Conservation (phyloP, 2,888 invertebrate species). For the Cryptophagus acutangulus region DNA sequence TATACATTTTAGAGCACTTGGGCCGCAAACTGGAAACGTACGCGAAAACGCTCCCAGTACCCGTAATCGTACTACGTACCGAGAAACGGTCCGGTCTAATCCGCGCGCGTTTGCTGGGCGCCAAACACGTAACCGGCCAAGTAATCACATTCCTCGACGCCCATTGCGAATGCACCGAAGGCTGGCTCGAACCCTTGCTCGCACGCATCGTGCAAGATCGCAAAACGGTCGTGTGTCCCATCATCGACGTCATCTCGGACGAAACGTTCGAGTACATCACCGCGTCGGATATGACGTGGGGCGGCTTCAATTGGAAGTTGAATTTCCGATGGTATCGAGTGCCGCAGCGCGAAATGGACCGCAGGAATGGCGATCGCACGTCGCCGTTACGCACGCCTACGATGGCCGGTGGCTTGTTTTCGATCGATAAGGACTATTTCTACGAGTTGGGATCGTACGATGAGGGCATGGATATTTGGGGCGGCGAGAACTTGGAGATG, state of each 20-base stretch:
- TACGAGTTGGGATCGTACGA: slow-evolving; percentile 97
- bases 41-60: slow-evolving; percentile 78
- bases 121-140: slow-evolving; percentile 85
- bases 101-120: slow-evolving; percentile 89
- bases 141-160: slow-evolving; percentile 96
- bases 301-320: slow-evolving; percentile 99
- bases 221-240: slow-evolving; percentile 93
- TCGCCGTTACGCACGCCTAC: slow-evolving; percentile 92
- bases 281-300: slow-evolving; percentile 99
- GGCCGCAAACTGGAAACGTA: slow-evolving; percentile 86
- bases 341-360: slow-evolving; percentile 92
- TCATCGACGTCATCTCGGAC: slow-evolving; percentile 98
- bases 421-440: slow-evolving; percentile 94
- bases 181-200: slow-evolving; percentile 96
- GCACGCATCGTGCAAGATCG: slow-evolving; percentile 88
- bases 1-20: slow-evolving; percentile 66
- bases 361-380: slow-evolving; percentile 88
- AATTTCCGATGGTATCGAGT: slow-evolving; percentile 99
- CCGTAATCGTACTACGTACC: slow-evolving; percentile 83
- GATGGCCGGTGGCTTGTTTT: slow-evolving; percentile 95
- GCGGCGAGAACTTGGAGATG: slow-evolving; percentile 93
- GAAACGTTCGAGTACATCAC: slow-evolving; percentile 98
- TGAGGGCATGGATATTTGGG: slow-evolving; percentile 99
- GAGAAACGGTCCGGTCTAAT: slow-evolving; percentile 93
- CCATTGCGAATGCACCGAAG: slow-evolving; percentile 97